Evolutionary conservation across 2,113 vertebrate genomes (phyloP).

Genomic region (Dissostichus mawsoni): DNA sequence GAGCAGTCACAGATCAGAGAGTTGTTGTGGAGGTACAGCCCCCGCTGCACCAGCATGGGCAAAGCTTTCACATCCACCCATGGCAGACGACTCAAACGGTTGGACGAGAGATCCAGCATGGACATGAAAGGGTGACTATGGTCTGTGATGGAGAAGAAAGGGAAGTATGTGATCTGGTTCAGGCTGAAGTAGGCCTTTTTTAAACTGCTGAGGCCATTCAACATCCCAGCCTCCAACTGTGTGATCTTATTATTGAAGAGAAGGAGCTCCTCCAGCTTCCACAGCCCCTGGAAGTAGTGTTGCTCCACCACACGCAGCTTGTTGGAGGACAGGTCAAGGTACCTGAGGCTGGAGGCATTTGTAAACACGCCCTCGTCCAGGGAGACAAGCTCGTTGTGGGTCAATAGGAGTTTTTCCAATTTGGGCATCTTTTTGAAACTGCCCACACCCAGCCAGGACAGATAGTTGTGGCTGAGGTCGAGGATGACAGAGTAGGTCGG

Average conservation of each 20-base stretch:
- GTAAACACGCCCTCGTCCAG: slow-evolving; percentile 84
- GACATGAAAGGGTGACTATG: slow-evolving; percentile 87
- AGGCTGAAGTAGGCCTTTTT: slow-evolving; percentile 93
- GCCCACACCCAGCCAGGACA: slow-evolving; percentile 83
- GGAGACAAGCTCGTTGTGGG: slow-evolving; percentile 87
- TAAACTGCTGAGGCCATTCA: slow-evolving; percentile 85
- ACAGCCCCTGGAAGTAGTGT: slow-evolving; percentile 88
- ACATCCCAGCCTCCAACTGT: slow-evolving; percentile 84
- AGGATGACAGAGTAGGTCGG: slow-evolving; percentile 85
- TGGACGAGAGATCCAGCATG: slow-evolving; percentile 95
- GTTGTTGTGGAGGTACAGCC: slow-evolving; percentile 95
- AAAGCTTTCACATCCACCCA: slow-evolving; percentile 88
- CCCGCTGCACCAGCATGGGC: slow-evolving; percentile 87
- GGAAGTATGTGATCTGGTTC: slow-evolving; percentile 92
- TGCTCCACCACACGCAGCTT: slow-evolving; percentile 83
- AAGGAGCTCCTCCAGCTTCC: slow-evolving; percentile 91
- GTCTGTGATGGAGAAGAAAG: slow-evolving; percentile 88
- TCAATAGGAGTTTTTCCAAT: slow-evolving; percentile 88
- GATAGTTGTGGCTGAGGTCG: slow-evolving; percentile 92
- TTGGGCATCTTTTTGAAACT: slow-evolving; percentile 85
- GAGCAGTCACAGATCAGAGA: slow-evolving; percentile 91
- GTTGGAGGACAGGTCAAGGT: slow-evolving; percentile 96
- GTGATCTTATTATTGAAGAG: slow-evolving; percentile 93
- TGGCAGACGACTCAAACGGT: slow-evolving; percentile 87
- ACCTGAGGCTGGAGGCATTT: slow-evolving; percentile 86